Evolutionary conservation across 2,797 vertebrate genomes (phyloP), one percentile per base, ranked within the genome.

Genomic region (Alosa sapidissima): DNA sequence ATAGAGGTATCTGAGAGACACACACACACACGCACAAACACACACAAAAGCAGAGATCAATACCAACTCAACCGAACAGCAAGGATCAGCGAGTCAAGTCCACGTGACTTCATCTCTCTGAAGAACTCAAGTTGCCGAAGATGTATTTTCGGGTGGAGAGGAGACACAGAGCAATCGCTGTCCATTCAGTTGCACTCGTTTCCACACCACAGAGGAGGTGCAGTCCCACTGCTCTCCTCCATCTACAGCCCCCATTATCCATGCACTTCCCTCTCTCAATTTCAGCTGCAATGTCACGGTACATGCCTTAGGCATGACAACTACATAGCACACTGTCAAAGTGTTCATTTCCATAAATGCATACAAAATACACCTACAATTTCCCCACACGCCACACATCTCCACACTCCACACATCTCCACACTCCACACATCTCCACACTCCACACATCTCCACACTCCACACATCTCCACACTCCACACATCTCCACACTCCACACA

Each of bases 1-100:
- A 0, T 97, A 97, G 11, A 96, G 97, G 93, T 97, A 97, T 89
- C 97, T 97, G 92, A 49, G 78, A 41, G 2, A 41, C 41, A n/a
- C 7, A n/a, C 55, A n/a, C 55, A 68, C 24, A 36, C 62, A 68
- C 24, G 68, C 62, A 72, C 33, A 72, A 5, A 65, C 9, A 68
- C 62, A 4, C 62, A 68, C 5, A 10, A 68, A 45, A 41, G 33
- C 33, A 45, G 13, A 75, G 33, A 75, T 75, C 68, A 75, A 75
- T 75, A 45, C 33, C 14, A 75, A 28, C 68, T 41, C 14, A 75
- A 75, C 68, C 68, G 5, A 41, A 45, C 33, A 36, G 33, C 2
- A 8, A 45, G 68, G 33, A 75, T 75, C 33, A 75, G 68, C 68
- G 45, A 41, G 36, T 75, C 41, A 45, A 41, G 68, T 52, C 51